Base-by-base conservation (phyloP, 2,888 invertebrate genomes). In the Sepiola atlantica region DNA sequence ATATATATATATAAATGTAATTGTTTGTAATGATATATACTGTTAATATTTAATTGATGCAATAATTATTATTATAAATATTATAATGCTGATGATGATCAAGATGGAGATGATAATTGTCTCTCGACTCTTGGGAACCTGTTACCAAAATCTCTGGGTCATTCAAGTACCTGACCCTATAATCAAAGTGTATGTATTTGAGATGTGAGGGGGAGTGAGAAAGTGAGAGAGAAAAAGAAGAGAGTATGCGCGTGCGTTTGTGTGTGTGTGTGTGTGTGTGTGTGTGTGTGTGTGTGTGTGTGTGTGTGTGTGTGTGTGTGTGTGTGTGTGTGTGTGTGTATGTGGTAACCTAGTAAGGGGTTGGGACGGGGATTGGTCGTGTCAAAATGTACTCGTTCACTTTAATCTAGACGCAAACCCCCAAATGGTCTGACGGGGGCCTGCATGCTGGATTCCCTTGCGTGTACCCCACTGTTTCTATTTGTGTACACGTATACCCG, bases 171-270 rank as follows among this genome's bases (percentile, higher is more conserved):
- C n/a, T 77, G 77, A 77, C 77, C 61, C 77, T n/a, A n/a, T 77
- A 77, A 77, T 77, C 77, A n/a, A 16, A 77, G 77, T n/a, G n/a
- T 77, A n/a, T 77, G 77, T 77, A n/a, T n/a, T n/a, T 77, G n/a
- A 77, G 32, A 77, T 16, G 77, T n/a, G 77, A 77, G 16, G n/a
- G n/a, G n/a, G 16, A 12, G 0, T 4, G 18, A n/a, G 77, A 77
- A 4, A 14, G 14, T 12, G 45, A 45, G 45, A 45, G 45, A 8
- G 45, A 45, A 8, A 45, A 45, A 45, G 45, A 45, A 45, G 8
- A 14, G 18, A n/a, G 77, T 28, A 12, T 28, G 77, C n/a, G 2
- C n/a, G 14, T 14, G 0, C n/a, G 14, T n/a, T n/a, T 6, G 8
- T n/a, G n/a, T n/a, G 77, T 28, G 14, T 77, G 77, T 28, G 28